These are phyloP conservation scores for Cheirogaleus medius DNA, from an alignment of 2,113 vertebrate species.

Conservation along the genomic window DNA sequence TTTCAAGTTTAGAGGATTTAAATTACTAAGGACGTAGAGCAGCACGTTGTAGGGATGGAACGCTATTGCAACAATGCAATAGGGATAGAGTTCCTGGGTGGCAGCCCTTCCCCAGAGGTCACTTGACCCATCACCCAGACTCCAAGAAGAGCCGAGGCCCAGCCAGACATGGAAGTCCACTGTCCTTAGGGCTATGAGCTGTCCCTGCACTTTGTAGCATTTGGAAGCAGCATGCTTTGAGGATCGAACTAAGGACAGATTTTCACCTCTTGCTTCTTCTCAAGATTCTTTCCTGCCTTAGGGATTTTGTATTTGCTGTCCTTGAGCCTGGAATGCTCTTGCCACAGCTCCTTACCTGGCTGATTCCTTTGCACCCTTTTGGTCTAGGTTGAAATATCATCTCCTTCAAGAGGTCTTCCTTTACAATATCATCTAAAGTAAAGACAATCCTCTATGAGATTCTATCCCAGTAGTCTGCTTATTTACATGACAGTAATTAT, in stretches of 20 bases:
- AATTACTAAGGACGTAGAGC: constrained; percentile 10
- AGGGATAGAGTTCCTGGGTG: background rate
- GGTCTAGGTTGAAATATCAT: background rate
- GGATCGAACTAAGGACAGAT: background rate
- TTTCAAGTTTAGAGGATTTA: constrained; percentile 44
- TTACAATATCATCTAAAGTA: background rate
- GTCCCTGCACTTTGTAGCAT: background rate
- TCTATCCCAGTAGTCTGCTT: background rate
- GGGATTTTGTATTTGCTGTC: background rate
- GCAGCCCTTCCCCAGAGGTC: background rate
- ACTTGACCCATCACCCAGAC: background rate
- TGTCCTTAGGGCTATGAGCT: background rate
- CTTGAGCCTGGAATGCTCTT: background rate
- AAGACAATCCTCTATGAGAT: background rate
- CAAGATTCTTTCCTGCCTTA: background rate
- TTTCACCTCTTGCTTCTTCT: background rate
- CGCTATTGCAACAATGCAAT: background rate
- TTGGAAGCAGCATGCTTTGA: background rate
- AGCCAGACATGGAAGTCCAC: background rate
- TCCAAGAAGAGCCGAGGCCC: background rate
- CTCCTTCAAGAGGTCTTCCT: background rate
- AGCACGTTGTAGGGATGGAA: background rate
- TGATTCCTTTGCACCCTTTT: background rate
- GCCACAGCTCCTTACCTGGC: background rate
- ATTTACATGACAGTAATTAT: background rate